These are phyloP conservation scores for Drosophila helvetica DNA, from an alignment of 2,888 invertebrate species.

Conservation along the genomic window DNA sequence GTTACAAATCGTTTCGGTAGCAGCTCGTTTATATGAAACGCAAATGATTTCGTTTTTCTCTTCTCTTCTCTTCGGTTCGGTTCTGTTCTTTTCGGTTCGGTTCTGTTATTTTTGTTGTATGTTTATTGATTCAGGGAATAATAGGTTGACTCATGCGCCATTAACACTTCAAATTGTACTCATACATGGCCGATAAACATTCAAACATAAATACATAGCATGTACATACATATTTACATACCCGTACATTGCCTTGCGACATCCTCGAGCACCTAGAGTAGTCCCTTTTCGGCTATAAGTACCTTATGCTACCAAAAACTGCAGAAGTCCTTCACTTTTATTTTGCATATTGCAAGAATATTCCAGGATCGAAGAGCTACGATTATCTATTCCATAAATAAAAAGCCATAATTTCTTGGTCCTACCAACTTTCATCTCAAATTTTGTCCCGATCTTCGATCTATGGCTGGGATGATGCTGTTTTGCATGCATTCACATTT, in stretches of 20 bases:
- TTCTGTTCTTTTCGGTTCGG: slow-evolving; percentile 10
- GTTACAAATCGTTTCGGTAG: slow-evolving; percentile 49
- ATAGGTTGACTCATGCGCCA: slow-evolving; percentile 67
- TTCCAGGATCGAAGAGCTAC: too few relatives aligned
- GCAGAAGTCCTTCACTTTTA: neutral
- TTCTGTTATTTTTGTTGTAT: slow-evolving; percentile 42
- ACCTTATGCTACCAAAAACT: neutral
- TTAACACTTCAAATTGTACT: slow-evolving; percentile 69
- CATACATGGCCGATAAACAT: slow-evolving; percentile 38
- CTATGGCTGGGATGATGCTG: neutral
- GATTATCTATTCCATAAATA: too few relatives aligned
- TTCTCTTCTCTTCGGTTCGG: neutral
- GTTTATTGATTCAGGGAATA: slow-evolving; percentile 74
- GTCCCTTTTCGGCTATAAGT: neutral
- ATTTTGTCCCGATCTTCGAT: too few relatives aligned
- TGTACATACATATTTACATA: neutral
- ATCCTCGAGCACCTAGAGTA: neutral
- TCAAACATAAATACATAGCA: neutral
- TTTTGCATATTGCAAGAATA: too few relatives aligned
- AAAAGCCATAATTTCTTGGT: too few relatives aligned
- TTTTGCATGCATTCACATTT: neutral
- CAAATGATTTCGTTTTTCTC: slow-evolving; percentile 58
- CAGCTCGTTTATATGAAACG: slow-evolving; percentile 53
- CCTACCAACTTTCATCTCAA: too few relatives aligned
- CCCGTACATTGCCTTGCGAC: neutral